Conservation (phyloP, 2,888 invertebrate genomes). For the Eilema depressum region DNA sequence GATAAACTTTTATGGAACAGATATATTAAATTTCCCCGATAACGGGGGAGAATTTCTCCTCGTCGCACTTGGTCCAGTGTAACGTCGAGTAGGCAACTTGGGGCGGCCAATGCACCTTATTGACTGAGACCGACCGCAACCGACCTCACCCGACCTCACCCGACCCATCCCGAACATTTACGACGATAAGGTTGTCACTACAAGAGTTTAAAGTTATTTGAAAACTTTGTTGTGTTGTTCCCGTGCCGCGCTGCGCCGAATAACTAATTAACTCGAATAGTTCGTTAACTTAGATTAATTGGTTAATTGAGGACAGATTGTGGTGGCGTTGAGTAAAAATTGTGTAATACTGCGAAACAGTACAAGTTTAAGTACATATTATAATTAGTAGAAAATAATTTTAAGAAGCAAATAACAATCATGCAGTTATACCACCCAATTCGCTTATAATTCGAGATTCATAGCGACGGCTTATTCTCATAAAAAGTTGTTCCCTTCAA, state of each 20-base stretch:
- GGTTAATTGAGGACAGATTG: constrained; percentile 50
- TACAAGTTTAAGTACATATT: neutral
- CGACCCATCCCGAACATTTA: constrained; percentile 65
- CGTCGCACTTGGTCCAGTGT: constrained; percentile 59
- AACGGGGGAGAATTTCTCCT: constrained; percentile 41
- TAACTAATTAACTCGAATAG: constrained; percentile 64
- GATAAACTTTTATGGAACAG: constrained; percentile 8
- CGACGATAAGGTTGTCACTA: constrained; percentile 69
- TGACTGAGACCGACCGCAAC: constrained; percentile 75
- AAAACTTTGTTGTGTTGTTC: constrained; percentile 62
- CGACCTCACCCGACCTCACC: constrained; percentile 68
- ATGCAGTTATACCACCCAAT: constrained; percentile 58
- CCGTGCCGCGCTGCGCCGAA: constrained; percentile 46
- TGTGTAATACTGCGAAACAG: constrained; percentile 14
- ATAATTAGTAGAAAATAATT: constrained; percentile 17
- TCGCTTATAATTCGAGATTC: constrained; percentile 86
- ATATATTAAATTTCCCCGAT: constrained; percentile 37
- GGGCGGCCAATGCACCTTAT: constrained; percentile 83
- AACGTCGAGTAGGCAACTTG: constrained; percentile 73
- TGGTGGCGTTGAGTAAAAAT: constrained; percentile 32
- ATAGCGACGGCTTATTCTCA: constrained; percentile 86
- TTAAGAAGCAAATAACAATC: constrained; percentile 23
- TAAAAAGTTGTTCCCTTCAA: constrained; percentile 87
- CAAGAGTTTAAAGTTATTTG: constrained; percentile 69
- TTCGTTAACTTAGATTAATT: constrained; percentile 57